These are phyloP conservation scores for Astropecten irregularis DNA, from an alignment of 53 echinoderm and acorn worm species.

Conservation along the genomic window DNA sequence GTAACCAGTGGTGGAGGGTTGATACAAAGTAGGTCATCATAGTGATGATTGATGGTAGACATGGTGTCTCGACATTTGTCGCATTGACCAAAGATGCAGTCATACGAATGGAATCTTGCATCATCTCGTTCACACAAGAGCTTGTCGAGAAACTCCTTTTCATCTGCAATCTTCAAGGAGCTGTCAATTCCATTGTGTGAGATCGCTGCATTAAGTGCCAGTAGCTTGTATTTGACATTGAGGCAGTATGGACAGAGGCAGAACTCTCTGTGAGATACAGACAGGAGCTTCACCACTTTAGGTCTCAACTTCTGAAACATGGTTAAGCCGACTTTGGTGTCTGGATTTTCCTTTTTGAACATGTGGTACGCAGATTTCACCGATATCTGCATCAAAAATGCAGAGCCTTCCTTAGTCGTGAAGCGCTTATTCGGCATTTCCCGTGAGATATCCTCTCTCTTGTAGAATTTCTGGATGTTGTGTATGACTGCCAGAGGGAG, in stretches of 20 bases:
- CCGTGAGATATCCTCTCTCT: constrained; percentile 57
- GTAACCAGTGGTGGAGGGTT: constrained; percentile 6
- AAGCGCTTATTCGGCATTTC: constrained; percentile 48
- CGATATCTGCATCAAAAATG: constrained; percentile 51
- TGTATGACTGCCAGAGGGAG: constrained; percentile 15
- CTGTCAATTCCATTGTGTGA: constrained; percentile 19
- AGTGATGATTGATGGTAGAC: constrained; percentile 18
- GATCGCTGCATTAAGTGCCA: constrained; percentile 23
- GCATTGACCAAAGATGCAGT: constrained; percentile 31
- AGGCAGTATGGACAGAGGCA: constrained; percentile 21
- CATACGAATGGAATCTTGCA: constrained; percentile 6
- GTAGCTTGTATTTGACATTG: constrained; percentile 34
- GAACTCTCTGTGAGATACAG: constrained; percentile 1
- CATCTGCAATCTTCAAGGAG: constrained; percentile 35
- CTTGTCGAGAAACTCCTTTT: constrained; percentile 16
- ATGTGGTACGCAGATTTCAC: constrained; percentile 31
- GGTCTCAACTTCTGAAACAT: constrained; percentile 29
- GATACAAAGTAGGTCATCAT: constrained; percentile 8
- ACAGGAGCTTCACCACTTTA: constrained; percentile 5
- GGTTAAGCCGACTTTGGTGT: constrained; percentile 1
- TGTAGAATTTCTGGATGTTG: constrained; percentile 42
- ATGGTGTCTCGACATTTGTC: constrained; percentile 12
- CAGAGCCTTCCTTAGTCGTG: constrained; percentile 26
- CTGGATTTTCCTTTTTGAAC: constrained; percentile 34
- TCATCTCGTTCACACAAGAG: background rate